Percentiles rank a stretch among this genome's conserved stretches.
phyloP scores from a whole-genome alignment of 2,888 invertebrate species.

The Cephus spinipes region DNA sequence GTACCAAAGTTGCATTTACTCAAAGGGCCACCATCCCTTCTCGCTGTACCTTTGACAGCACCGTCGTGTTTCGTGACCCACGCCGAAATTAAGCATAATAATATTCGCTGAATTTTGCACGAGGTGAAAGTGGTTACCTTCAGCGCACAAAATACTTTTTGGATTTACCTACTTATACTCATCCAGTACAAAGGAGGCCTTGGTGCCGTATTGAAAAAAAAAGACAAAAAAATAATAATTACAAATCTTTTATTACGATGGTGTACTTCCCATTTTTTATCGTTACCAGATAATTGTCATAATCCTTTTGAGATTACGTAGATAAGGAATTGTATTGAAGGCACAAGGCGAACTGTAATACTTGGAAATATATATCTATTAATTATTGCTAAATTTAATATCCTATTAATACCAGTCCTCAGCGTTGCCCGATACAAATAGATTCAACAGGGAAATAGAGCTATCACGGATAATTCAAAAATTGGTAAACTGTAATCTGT shows the following conservation, averaged over 20 bases:
- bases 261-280: neutral
- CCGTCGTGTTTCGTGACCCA: too few relatives aligned
- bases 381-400: neutral
- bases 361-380: slow-evolving; percentile 6
- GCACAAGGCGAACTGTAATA: slow-evolving; percentile 2
- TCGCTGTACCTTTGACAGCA: too few relatives aligned
- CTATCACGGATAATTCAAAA: too few relatives aligned
- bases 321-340: neutral
- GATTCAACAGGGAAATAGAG: too few relatives aligned
- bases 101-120: too few relatives aligned
- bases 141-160: neutral
- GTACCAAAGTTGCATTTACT: neutral
- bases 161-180: neutral
- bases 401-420: too few relatives aligned
- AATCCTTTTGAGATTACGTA: neutral
- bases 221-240: neutral
- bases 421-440: too few relatives aligned
- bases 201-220: neutral
- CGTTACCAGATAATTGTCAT: neutral
- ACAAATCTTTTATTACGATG: too few relatives aligned
- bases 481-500: too few relatives aligned
- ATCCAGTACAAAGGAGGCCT: neutral
- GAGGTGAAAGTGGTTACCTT: neutral
- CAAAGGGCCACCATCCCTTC: neutral
- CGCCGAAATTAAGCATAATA: too few relatives aligned